Evolutionary conservation across 2,797 vertebrate genomes (phyloP), one percentile per base, ranked within the genome.

Genomic region (Ctenochaetus hawaiiensis): DNA sequence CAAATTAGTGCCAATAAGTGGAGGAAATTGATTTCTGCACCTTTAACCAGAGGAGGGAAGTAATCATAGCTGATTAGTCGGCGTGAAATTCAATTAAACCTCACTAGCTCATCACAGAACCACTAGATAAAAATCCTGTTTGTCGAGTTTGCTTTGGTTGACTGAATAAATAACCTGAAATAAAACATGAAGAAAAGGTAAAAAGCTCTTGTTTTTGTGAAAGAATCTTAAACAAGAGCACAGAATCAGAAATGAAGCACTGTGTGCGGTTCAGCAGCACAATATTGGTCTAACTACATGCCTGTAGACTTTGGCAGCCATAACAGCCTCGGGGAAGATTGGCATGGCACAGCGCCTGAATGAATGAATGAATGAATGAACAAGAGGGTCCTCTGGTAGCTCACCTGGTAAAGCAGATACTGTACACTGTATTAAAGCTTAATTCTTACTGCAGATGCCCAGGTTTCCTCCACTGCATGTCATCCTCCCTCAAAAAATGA

Each of bases 21-120:
- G 23, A 58, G 51, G 51, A 41, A 78, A 83, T 81, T 65, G 78
- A 85, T 85, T 81, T 60, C 23, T 47, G 14, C 70, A 47, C 53
- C 67, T 84, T 80, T 67, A 78, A 58, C 49, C 51, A 44, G 47
- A 44, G 54, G 59, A 67, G 23, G 4, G 53, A 51, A 39, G 22
- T 65, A 59, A 78, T 78, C 52, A 75, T 20, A 56, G 49, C 53
- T 76, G 71, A 76, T 67, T 73, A 49, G 59, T 47, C 59, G 34
- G 16, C 20, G 13, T 63, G 34, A 67, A 58, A 26, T 20, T 26
- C 39, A 64, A 51, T 14, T 39, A 44, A 20, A 26, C 2, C 43
- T 60, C 37, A 48, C 13, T 9, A 47, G 9, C 17, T 43, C 52
- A 18, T 26, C 30, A 17, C 5, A 16, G 20, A 60, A n/a, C 53